Conservation (phyloP, 1,140 invertebrate genomes). For the Drosophila nebulosa region DNA sequence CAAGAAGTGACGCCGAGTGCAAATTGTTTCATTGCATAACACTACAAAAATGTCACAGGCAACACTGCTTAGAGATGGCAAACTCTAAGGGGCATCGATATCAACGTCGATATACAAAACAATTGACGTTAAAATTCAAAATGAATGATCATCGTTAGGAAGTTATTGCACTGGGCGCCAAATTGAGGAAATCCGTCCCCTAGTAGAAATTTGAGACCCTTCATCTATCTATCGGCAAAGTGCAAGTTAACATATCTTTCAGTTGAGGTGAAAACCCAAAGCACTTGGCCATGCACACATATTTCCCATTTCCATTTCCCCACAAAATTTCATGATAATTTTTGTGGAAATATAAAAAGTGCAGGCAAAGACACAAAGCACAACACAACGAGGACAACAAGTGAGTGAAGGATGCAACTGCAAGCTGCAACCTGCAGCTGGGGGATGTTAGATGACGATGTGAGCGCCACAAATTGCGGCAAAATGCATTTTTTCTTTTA, state of each 20-base stretch:
- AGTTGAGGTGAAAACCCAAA: background rate
- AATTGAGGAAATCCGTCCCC: too few species aligned
- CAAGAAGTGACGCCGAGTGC: too few species aligned
- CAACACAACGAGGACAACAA: constrained; percentile 9
- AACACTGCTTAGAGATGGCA: too few species aligned
- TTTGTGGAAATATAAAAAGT: constrained; percentile 41
- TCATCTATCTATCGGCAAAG: background rate
- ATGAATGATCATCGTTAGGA: too few species aligned
- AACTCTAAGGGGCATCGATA: too few species aligned
- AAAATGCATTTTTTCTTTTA: constrained; percentile 67
- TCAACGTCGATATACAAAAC: too few species aligned
- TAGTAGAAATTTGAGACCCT: background rate
- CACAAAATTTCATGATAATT: constrained; percentile 45
- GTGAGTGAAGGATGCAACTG: constrained; percentile 36
- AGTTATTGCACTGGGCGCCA: too few species aligned
- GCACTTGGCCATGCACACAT: constrained; percentile 1
- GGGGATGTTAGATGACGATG: constrained; percentile 36
- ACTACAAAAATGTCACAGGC: too few species aligned
- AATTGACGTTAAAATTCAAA: too few species aligned
- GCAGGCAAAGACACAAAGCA: constrained; percentile 24
- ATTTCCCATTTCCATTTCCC: constrained; percentile 9
- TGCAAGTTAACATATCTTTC: background rate
- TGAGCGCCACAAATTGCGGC: constrained; percentile 69
- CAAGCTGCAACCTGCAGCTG: constrained; percentile 40
- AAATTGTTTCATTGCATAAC: too few species aligned